Evolutionary conservation across 2,797 vertebrate species (phyloP).

Genomic region (Pagetopsis macropterus): DNA sequence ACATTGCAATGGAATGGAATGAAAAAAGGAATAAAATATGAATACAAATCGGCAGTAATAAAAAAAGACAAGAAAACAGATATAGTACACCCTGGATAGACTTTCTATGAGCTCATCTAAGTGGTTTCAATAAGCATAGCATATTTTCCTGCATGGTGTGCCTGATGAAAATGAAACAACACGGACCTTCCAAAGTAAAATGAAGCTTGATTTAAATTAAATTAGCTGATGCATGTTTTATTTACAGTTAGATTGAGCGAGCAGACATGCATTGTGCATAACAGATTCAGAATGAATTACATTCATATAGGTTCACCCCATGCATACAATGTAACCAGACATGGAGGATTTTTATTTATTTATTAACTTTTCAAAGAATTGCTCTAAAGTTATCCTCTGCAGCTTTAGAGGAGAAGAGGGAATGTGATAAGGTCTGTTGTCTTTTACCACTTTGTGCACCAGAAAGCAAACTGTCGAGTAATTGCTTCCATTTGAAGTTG

Average conservation of each 20-base stretch:
- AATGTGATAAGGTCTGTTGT: constrained; percentile 42
- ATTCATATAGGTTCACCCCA: constrained; percentile 22
- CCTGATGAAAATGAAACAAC: constrained; percentile 3
- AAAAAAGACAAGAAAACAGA: no score
- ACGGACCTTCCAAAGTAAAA: neutral
- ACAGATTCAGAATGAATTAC: constrained; percentile 37
- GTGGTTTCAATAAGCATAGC: neutral
- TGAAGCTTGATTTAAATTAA: constrained; percentile 24
- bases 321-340: neutral
- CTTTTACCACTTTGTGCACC: constrained; percentile 51
- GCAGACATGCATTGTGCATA: constrained; percentile 25
- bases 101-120: no score
- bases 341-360: neutral
- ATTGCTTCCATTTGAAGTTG: constrained; percentile 72
- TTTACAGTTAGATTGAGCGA: constrained; percentile 33
- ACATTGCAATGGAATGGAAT: no score
- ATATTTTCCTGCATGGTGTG: constrained; percentile 1
- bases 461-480: constrained; percentile 63
- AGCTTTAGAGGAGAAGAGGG: constrained; percentile 22
- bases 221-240: constrained; percentile 47
- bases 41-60: no score
- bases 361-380: constrained; percentile 4
- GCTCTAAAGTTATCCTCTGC: constrained; percentile 20
- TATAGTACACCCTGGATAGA: no score
- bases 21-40: no score